A percentile compares a stretch with the other conserved stretches of the same genome.
Evolutionary conservation across 1,140 invertebrate species (phyloP).

Genomic region (Drosophila watanabei): DNA sequence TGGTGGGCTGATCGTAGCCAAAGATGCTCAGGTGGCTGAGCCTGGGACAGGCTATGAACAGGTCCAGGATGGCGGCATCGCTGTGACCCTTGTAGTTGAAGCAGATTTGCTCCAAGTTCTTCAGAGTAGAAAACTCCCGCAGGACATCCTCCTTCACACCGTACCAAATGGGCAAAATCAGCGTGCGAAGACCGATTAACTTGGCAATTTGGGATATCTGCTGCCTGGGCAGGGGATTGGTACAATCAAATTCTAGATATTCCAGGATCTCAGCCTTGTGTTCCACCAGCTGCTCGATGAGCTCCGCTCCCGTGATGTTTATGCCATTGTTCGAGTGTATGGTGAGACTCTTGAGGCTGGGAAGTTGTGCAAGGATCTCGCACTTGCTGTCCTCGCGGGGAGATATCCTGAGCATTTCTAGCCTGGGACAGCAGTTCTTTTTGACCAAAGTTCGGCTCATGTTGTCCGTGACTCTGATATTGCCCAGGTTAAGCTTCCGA

Average conservation of each 20-base stretch:
- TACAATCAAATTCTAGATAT: conserved; percentile 25
- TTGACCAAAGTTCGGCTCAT: neutral
- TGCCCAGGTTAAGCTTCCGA: conserved; percentile 31
- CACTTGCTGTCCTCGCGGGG: neutral
- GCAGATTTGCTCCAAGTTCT: conserved; percentile 36
- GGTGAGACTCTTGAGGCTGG: conserved; percentile 37
- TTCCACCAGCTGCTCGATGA: conserved; percentile 24
- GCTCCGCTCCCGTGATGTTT: neutral
- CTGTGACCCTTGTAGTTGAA: conserved; percentile 9
- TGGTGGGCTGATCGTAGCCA: neutral
- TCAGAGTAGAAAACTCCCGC: conserved; percentile 5
- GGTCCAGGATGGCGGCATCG: conserved; percentile 13
- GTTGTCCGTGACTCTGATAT: neutral
- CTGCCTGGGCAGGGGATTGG: neutral
- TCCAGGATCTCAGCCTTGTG: conserved; percentile 39
- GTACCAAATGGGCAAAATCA: conserved; percentile 21
- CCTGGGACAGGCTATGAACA: conserved; percentile 41
- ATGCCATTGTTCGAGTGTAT: neutral
- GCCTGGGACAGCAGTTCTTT: neutral
- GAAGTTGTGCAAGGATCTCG: conserved; percentile 48
- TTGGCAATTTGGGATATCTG: conserved; percentile 6
- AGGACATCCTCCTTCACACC: neutral
- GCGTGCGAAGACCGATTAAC: conserved; percentile 19
- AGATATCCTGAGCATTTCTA: conserved; percentile 42
- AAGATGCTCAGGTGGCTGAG: conserved; percentile 25